Evolutionary conservation across 2,888 invertebrate genomes (phyloP).

Genomic region (Tetragnatha montana): DNA sequence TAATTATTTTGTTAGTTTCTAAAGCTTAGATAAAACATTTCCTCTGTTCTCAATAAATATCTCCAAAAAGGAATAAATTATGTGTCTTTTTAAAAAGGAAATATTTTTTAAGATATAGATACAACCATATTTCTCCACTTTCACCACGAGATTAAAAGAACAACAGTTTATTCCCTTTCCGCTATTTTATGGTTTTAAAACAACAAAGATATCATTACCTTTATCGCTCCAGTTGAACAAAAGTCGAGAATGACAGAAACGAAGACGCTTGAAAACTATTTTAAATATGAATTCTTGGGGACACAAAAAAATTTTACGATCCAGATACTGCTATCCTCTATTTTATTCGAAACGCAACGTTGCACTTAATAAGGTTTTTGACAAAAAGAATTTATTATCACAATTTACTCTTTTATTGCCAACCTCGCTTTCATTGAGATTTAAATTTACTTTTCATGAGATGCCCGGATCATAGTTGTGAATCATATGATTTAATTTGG

Average conservation of each 20-base stretch:
- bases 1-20: too few relatives aligned
- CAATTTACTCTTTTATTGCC: background rate
- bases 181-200: background rate
- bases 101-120: too few relatives aligned
- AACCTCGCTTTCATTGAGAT: slow-evolving; percentile 13
- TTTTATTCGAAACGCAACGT: slow-evolving; percentile 19
- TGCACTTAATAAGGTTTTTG: background rate
- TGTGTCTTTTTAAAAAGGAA: too few relatives aligned
- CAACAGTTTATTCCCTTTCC: background rate
- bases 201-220: background rate
- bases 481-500: too few relatives aligned
- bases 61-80: too few relatives aligned
- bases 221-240: background rate
- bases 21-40: too few relatives aligned
- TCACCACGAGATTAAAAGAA: background rate
- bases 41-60: background rate
- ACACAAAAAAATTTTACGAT: slow-evolving; percentile 5
- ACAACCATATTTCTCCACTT: too few relatives aligned
- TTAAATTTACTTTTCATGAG: slow-evolving; percentile 13
- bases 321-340: background rate
- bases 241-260: background rate
- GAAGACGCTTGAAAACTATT: background rate
- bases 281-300: background rate
- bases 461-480: background rate
- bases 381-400: background rate